phyloP scores from a whole-genome alignment of 2,888 invertebrate species.

The Hoplodrina ambigua region DNA sequence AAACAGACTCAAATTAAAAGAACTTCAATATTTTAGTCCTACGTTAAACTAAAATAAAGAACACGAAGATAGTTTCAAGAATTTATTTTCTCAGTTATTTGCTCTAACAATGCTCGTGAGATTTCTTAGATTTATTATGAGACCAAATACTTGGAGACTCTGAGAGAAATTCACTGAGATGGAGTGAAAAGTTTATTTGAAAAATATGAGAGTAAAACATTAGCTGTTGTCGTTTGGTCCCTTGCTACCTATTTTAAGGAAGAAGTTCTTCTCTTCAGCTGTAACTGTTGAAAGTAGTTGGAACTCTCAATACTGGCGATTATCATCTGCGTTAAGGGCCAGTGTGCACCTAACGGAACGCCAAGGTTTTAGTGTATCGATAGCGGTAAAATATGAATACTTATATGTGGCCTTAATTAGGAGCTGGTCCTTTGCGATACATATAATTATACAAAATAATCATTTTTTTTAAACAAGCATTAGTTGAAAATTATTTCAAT shows the following conservation, averaged over 20 bases:
- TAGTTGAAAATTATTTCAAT: no score
- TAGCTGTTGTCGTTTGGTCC: conserved; percentile 9
- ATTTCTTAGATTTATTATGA: conserved; percentile 46
- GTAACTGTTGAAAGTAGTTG: no score
- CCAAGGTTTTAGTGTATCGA: no score
- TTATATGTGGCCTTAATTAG: no score
- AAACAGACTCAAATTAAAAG: conserved; percentile 33
- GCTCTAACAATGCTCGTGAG: conserved; percentile 40
- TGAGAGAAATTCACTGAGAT: conserved; percentile 6
- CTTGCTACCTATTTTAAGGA: conserved; percentile 1
- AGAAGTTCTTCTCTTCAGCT: not conserved
- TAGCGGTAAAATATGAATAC: no score
- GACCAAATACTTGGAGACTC: conserved; percentile 39
- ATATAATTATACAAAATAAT: no score
- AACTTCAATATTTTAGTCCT: conserved; percentile 22
- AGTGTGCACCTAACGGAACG: not conserved
- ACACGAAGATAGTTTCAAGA: conserved; percentile 21
- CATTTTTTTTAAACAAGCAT: no score
- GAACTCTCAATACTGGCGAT: not conserved
- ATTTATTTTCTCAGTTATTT: conserved; percentile 45
- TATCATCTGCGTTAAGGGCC: not conserved
- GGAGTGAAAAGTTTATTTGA: conserved; percentile 39
- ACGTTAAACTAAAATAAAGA: conserved; percentile 27
- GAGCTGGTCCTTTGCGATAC: no score
- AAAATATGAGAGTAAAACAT: conserved; percentile 30